phyloP scores from a whole-genome alignment of 2,888 invertebrate species.

The Coleophora deauratella region DNA sequence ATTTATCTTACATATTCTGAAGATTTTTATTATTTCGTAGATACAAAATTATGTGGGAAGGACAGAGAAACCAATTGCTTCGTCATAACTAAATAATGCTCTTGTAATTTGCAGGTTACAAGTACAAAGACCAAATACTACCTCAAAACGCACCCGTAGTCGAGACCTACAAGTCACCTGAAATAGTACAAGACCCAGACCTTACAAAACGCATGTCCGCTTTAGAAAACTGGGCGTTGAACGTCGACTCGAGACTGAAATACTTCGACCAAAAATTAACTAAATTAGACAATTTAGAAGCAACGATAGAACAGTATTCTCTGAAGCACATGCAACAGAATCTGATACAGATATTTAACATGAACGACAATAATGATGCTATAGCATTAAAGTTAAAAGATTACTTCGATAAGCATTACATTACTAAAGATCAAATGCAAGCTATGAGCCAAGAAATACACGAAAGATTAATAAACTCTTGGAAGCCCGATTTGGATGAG shows the following conservation, averaged over 20 bases:
- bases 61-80: constrained; percentile 40
- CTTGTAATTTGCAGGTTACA: constrained; percentile 50
- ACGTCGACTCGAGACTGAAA: constrained; percentile 68
- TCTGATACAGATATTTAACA: constrained; percentile 67
- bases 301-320: constrained; percentile 67
- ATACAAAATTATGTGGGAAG: constrained; percentile 50
- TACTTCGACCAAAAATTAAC: constrained; percentile 70
- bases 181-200: constrained; percentile 41
- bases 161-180: constrained; percentile 47
- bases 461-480: constrained; percentile 43
- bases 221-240: constrained; percentile 63
- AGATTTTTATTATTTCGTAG: constrained; percentile 1
- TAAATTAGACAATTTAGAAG: constrained; percentile 58
- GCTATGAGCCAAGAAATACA: constrained; percentile 50
- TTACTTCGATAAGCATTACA: constrained; percentile 75
- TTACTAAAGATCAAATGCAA: constrained; percentile 77
- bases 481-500: constrained; percentile 70
- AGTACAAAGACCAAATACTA: constrained; percentile 32
- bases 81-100: constrained; percentile 1
- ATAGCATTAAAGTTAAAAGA: constrained; percentile 68
- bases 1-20: constrained; percentile 11
- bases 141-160: constrained; percentile 26
- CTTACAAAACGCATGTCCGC: constrained; percentile 48
- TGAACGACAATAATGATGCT: constrained; percentile 45
- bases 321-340: constrained; percentile 70